A percentile compares a stretch with the other conserved stretches of the same genome.
phyloP scores from a whole-genome alignment of 2,888 invertebrate genomes.

The Dioctria linearis region DNA sequence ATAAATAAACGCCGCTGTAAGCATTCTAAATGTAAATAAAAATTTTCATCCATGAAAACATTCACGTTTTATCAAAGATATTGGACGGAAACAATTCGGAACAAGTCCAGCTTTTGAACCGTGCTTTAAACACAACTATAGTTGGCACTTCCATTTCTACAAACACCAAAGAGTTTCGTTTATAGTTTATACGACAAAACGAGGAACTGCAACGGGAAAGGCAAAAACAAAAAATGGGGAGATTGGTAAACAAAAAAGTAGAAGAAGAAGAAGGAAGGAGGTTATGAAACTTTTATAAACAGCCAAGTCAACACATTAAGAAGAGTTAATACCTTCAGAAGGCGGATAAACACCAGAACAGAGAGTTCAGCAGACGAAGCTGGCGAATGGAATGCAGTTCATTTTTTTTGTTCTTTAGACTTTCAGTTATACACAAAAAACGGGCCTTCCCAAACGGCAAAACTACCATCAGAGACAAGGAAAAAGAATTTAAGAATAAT shows the following conservation, averaged over 20 bases:
- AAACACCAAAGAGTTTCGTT: slow-evolving; percentile 1
- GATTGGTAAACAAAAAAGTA: slow-evolving; percentile 17
- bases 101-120: slow-evolving; percentile 5
- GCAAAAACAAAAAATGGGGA: neutral
- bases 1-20: no score
- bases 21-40: no score
- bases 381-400: slow-evolving; percentile 9
- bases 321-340: slow-evolving; percentile 34
- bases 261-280: neutral
- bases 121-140: neutral
- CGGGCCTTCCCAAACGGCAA: slow-evolving; percentile 7
- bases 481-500: slow-evolving; percentile 20
- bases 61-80: no score
- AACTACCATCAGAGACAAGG: neutral
- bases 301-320: slow-evolving; percentile 33
- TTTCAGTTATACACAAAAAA: neutral
- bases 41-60: no score
- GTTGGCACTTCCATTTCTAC: neutral
- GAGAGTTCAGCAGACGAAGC: neutral
- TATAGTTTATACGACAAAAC: slow-evolving; percentile 23
- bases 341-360: slow-evolving; percentile 25
- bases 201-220: neutral
- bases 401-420: neutral
- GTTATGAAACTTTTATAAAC: slow-evolving; percentile 39
- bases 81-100: slow-evolving; percentile 29